Base-by-base conservation (phyloP, 2,797 vertebrate genomes). In the Halcyon leucocephala region DNA sequence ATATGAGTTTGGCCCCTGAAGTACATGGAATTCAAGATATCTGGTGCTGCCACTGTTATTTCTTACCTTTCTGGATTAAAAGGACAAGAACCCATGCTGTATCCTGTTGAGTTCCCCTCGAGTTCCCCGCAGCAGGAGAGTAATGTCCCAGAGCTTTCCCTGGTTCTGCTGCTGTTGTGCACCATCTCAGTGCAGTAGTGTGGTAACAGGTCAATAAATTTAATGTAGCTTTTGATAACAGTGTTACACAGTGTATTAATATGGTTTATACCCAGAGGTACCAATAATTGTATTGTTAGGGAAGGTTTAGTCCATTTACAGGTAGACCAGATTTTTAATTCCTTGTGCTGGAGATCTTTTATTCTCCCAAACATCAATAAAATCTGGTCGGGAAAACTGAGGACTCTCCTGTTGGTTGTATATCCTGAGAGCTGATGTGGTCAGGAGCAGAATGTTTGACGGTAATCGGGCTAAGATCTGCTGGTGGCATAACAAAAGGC, bases 401-500 rank as follows among this genome's bases (percentile, higher is more conserved):
- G 84, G 28, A 31, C 6, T 79, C 13, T 58, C 21, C 39, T n/a
- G 6, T 18, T 80, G 58, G 16, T 14, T 0, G 0, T 49, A 18
- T 65, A n/a, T 84, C 24, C 44, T 35, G 26, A 39, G 60, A 71
- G 42, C 3, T 62, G 39, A 31, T 2, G 4, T 6, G 37, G 5
- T 9, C 2, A 3, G 61, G 41, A 71, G 31, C 0, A 0, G 26
- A 73, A 14, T 64, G 18, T 19, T 64, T 2, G 1, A 1, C 42
- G 41, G 16, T 17, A 29, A 16, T 33, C 2, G 5, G 62, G 42
- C 19, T 78, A 18, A 18, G 35, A 31, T 39, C 10, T 67, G 55
- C 29, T 64, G 15, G 33, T 77, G 52, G 10, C 2, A 2, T 24
- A 51, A 80, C 33, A 76, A 67, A 61, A 72, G 35, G 14, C 61